Evolutionary conservation across 2,797 vertebrate genomes (phyloP).

Genomic region (Tiaroga cobitis): DNA sequence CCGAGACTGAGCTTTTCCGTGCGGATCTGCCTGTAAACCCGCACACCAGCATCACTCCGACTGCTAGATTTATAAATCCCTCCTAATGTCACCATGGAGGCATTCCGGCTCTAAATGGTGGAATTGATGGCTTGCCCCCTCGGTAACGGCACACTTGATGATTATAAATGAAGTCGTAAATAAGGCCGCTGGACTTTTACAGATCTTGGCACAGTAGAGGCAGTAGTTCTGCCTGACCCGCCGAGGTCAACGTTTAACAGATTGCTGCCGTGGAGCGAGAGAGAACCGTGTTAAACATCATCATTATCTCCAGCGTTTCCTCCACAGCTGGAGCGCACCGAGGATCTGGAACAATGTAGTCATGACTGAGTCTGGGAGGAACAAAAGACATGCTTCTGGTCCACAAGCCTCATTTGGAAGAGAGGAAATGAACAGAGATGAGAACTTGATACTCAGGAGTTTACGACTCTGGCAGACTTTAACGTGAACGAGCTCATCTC

Average conservation of each 20-base stretch:
- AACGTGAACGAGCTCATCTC: not conserved
- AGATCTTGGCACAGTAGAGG: slow-evolving; percentile 68
- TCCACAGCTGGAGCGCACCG: not conserved
- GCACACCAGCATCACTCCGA: slow-evolving; percentile 75
- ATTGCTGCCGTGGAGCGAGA: slow-evolving; percentile 48
- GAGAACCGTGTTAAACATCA: slow-evolving; percentile 39
- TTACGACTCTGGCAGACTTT: not conserved
- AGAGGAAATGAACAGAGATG: not conserved
- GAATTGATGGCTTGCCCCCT: slow-evolving; percentile 69
- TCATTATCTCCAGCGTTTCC: not conserved
- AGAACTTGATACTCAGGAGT: not conserved
- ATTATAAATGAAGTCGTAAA: slow-evolving; percentile 74
- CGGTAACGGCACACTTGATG: slow-evolving; percentile 71
- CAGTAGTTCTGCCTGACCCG: slow-evolving; percentile 62
- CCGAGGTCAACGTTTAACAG: slow-evolving; percentile 64
- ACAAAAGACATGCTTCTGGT: slow-evolving; percentile 68
- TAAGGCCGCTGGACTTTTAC: slow-evolving; percentile 68
- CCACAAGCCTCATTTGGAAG: slow-evolving; percentile 46
- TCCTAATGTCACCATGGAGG: slow-evolving; percentile 71
- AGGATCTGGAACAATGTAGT: not conserved
- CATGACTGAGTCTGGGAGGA: slow-evolving; percentile 19
- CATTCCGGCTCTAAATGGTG: slow-evolving; percentile 73
- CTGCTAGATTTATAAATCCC: slow-evolving; percentile 78
- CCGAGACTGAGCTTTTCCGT: slow-evolving; percentile 49
- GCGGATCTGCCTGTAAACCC: slow-evolving; percentile 71